These are phyloP conservation scores for Catamblyrhynchus diadema DNA, from an alignment of 2,797 vertebrate genomes.

Conservation along the genomic window DNA sequence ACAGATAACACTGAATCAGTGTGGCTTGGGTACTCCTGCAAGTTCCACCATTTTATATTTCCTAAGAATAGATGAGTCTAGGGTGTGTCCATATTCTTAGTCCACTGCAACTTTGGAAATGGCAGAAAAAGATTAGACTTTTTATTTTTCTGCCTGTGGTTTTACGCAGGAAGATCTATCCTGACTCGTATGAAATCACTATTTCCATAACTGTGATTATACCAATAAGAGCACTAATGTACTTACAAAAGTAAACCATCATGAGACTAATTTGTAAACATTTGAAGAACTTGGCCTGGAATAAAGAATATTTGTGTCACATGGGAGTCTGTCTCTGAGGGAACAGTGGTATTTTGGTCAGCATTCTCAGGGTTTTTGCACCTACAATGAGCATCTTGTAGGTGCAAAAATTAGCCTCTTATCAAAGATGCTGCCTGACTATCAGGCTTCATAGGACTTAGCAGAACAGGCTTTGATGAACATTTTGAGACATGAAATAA, in stretches of 20 bases:
- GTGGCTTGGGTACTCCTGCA: not conserved
- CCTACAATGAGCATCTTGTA: not conserved
- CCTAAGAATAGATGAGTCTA: not conserved
- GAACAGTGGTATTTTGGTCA: not conserved
- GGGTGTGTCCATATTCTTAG: not conserved
- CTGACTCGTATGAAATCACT: not conserved
- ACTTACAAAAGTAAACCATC: not conserved
- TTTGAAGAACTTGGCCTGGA: not conserved
- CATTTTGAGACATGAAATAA: not conserved
- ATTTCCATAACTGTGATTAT: not conserved
- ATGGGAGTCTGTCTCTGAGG: not conserved
- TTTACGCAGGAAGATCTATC: not conserved
- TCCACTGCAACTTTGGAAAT: not conserved
- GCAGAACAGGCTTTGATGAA: not conserved
- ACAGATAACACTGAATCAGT: too few relatives aligned
- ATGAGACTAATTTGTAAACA: not conserved
- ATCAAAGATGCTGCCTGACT: not conserved
- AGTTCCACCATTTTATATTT: not conserved
- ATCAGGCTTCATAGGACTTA: not conserved
- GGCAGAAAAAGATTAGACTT: not conserved
- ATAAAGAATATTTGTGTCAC: not conserved
- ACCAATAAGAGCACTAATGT: not conserved
- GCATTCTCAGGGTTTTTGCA: not conserved
- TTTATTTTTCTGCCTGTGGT: not conserved
- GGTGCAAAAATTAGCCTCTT: not conserved